Evolutionary conservation across 2,888 invertebrate species (phyloP), one percentile per base, ranked within the genome.

Genomic region (Agrotis exclamationis): DNA sequence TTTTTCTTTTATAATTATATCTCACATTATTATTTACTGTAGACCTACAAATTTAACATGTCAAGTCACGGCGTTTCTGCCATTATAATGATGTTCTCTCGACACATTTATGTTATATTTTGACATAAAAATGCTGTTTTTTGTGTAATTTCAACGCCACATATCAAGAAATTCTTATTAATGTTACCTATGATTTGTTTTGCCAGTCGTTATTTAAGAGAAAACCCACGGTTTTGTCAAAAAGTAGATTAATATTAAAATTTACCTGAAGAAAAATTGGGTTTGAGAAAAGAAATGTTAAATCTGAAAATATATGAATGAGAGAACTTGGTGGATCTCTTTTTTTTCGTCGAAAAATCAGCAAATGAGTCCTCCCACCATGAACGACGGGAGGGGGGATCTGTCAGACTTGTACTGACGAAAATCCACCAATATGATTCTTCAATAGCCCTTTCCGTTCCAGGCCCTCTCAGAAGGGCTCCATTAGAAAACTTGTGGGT

Each of bases 51-150:
- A 78, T 74, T 48, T 67, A 44, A 39, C 57, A 56, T 74, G 63
- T 57, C 72, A 56, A 72, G 14, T 70, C 58, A 58, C 56, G 39
- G 22, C 79, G 85, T 86, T 71, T 66, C 6, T 28, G 56, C 74
- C 51, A 76, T 83, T 79, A 79, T 56, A 64, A 53, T 57, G 70
- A 80, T 86, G 72, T 70, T 44, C 62, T 64, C 84, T 39, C 60
- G 88, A 88, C 86, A 79, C 11, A 65, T 83, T 82, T 71, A 86
- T 72, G 59, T 65, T 22, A 70, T 71, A 57, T 74, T 86, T 79
- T 71, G 86, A 81, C 80, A 76, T 66, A 70, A 63, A 76, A 74
- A 82, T 56, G 69, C 45, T 79, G 24, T 64, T 65, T 68, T 72
- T 69, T 76, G 53, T 77, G 80, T 70, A 62, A 59, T 45, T 70